phyloP scores from a whole-genome alignment of 2,888 invertebrate species.

The Agrochola lychnidis region DNA sequence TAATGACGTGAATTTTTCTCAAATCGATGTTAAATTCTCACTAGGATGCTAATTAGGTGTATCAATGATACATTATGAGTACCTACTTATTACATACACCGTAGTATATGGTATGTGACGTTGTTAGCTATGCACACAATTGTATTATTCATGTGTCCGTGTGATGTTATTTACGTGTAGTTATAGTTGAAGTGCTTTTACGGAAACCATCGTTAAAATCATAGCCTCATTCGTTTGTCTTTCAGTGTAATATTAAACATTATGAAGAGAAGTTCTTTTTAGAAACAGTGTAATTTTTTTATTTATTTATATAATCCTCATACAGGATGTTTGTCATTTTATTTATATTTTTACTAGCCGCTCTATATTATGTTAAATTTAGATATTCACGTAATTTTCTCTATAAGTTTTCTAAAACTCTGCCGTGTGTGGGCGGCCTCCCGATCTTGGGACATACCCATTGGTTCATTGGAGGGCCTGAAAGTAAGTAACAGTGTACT shows the following conservation, averaged over 20 bases:
- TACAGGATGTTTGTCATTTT: slow-evolving; percentile 75
- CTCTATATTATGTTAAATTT: slow-evolving; percentile 77
- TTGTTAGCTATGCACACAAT: slow-evolving; percentile 9
- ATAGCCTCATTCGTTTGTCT: neutral
- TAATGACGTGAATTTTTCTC: neutral
- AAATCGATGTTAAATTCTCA: neutral
- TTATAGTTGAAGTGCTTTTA: slow-evolving; percentile 30
- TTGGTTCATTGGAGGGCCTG: slow-evolving; percentile 84
- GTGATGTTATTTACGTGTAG: slow-evolving; percentile 13
- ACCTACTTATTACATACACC: neutral
- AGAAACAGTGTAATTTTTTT: neutral
- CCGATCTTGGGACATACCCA: slow-evolving; percentile 82
- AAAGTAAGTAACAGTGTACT: slow-evolving; percentile 74
- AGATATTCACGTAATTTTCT: slow-evolving; percentile 74
- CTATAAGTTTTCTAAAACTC: slow-evolving; percentile 75
- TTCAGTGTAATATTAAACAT: slow-evolving; percentile 42
- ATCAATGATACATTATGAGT: neutral
- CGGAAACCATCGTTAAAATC: slow-evolving; percentile 33
- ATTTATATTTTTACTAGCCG: slow-evolving; percentile 69
- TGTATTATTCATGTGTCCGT: slow-evolving; percentile 7
- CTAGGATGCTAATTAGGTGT: no score
- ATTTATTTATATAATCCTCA: neutral
- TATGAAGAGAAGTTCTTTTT: slow-evolving; percentile 27
- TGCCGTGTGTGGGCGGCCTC: slow-evolving; percentile 75
- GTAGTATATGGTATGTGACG: slow-evolving; percentile 1